Evolutionary conservation across 2,797 vertebrate genomes (phyloP), one percentile per base, ranked within the genome.

Genomic region (Malurus leucopterus): DNA sequence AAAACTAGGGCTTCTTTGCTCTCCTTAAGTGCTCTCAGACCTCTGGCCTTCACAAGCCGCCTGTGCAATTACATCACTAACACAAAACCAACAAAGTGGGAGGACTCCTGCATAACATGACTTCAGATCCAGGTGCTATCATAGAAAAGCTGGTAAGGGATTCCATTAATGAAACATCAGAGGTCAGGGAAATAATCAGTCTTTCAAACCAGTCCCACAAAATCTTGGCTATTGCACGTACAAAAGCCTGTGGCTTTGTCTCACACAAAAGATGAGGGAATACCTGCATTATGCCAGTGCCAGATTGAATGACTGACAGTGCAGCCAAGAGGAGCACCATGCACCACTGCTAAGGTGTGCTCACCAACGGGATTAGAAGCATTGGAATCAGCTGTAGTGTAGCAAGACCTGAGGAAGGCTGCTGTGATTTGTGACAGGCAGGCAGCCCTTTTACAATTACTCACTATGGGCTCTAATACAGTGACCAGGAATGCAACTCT

Each of bases 291-390:
- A 49, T 0, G 6, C 38, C 43, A 34, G 5, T 1, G 9, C 22
- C 64, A 47, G 27, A 26, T 12, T 0, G 0, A 62, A 47, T 1
- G 3, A 69, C 27, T 3, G 51, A 46, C 59, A 30, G 14, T 0
- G 4, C 51, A 63, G 83, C 14, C 8, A 1, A 79, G 54, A 62
- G 51, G 20, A 76, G 58, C 63, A 65, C 41, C 30, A 7, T 0
- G 2, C 34, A 38, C 4, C 36, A 16, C 58, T 43, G 51, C 73
- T 49, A 38, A 69, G 2, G n/a, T 19, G 38, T 18, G 15, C 53
- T 74, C 40, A n/a, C 17, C 49, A 40, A 29, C 40, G 30, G 77
- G 34, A n/a, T 75, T 78, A 55, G 67, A 71, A n/a, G 38, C 63
- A 63, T 2, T 46, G 59, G 9, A 75, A 75, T 24, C 29, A 46